Evolutionary conservation across 2,113 vertebrate species (phyloP).

Genomic region (Grammomys dolichurus): DNA sequence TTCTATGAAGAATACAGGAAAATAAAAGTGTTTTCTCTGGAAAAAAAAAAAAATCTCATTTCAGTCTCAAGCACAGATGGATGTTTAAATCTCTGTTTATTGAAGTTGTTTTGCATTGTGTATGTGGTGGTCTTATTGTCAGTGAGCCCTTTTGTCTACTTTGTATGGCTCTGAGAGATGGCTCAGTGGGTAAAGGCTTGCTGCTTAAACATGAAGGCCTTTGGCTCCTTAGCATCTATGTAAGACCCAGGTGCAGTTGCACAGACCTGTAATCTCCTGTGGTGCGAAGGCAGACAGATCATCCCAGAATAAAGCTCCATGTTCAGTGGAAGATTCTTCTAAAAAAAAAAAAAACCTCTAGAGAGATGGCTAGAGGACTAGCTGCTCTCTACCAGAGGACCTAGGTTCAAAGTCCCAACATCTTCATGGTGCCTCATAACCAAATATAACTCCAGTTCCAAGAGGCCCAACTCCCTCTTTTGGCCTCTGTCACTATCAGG

Average conservation of each 20-base stretch:
- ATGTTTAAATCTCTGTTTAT: neutral
- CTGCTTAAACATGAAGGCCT: neutral
- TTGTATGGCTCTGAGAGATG: neutral
- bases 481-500: neutral
- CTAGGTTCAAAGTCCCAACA: neutral
- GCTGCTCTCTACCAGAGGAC: neutral
- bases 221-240: no score
- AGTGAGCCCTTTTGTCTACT: neutral
- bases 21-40: neutral
- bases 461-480: neutral
- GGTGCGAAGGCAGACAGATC: neutral
- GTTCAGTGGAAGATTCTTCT: neutral
- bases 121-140: neutral
- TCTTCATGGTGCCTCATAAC: neutral
- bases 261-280: no score
- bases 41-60: conserved; percentile 7
- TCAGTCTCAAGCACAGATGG: neutral
- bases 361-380: neutral
- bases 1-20: neutral
- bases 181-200: neutral
- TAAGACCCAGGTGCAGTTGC: neutral
- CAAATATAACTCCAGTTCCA: neutral
- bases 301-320: neutral
- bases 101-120: neutral
- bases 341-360: no score